Evolutionary conservation across 2,797 vertebrate species (phyloP).

Genomic region (Microctenopoma stevenorrisi): DNA sequence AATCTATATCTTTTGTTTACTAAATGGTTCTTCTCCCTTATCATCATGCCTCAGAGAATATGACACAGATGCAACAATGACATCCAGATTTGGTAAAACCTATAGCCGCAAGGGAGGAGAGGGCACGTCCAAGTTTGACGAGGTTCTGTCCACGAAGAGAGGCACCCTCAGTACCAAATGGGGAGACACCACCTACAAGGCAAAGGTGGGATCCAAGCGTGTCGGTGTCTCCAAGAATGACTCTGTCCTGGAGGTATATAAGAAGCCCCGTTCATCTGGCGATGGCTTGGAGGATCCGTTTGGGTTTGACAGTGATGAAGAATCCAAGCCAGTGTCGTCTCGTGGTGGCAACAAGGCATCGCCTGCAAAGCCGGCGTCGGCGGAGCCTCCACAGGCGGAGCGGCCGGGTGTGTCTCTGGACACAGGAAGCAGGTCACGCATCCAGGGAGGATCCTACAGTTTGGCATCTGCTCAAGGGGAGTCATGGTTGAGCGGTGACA

Average conservation of each 20-base stretch:
- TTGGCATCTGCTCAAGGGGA: conserved; percentile 28
- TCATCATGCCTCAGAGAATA: conserved; percentile 88
- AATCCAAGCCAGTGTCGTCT: conserved; percentile 95
- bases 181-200: conserved; percentile 98
- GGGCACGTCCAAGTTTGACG: conserved; percentile 97
- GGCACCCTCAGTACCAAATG: conserved; percentile 98
- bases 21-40: not conserved
- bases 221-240: conserved; percentile 85
- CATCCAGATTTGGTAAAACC: conserved; percentile 99
- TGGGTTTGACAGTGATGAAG: conserved; percentile 97
- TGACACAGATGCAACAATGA: conserved; percentile 99
- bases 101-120: conserved; percentile 98
- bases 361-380: conserved; percentile 66
- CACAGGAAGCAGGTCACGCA: conserved; percentile 69
- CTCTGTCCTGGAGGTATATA: conserved; percentile 84
- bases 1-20: not conserved
- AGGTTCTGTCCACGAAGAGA: conserved; percentile 96
- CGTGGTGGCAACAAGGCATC: conserved; percentile 79
- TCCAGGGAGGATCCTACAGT: conserved; percentile 55
- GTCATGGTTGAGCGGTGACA: conserved; percentile 62
- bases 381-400: conserved; percentile 66
- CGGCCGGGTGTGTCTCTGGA: conserved; percentile 59
- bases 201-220: conserved; percentile 95
- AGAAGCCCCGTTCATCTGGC: conserved; percentile 85
- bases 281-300: conserved; percentile 93